A percentile compares a stretch with the other conserved stretches of the same genome.
Conservation (phyloP, 2,797 vertebrate genomes). For the Cottoperca gobio region DNA sequence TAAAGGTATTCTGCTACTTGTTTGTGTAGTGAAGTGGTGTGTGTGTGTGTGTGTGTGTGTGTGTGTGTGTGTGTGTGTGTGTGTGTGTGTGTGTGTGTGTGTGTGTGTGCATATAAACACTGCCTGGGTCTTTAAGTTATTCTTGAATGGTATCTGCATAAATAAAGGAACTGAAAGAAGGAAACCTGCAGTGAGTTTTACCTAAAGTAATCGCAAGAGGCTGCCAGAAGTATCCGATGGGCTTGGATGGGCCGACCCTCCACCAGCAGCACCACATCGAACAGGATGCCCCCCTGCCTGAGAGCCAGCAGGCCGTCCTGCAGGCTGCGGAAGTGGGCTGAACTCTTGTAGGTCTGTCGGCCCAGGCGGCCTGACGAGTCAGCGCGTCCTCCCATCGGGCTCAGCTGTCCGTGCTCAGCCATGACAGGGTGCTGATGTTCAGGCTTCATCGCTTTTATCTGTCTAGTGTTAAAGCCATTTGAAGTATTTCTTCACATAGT, state of each 20-base stretch:
- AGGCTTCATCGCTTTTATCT: constrained; percentile 53
- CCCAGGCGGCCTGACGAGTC: constrained; percentile 68
- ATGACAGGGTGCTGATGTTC: constrained; percentile 67
- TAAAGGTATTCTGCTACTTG: no score
- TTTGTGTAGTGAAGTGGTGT: no score
- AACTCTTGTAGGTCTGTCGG: constrained; percentile 89
- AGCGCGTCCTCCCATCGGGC: constrained; percentile 72
- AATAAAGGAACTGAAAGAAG: neutral
- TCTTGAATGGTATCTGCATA: neutral
- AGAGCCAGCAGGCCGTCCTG: constrained; percentile 91
- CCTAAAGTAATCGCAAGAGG: constrained; percentile 98
- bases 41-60: no score
- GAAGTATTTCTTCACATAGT: neutral
- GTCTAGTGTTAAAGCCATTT: neutral
- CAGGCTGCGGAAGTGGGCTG: constrained; percentile 89
- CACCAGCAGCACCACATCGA: constrained; percentile 93
- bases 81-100: no score
- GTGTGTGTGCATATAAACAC: neutral
- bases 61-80: no score
- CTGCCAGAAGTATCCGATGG: constrained; percentile 95
- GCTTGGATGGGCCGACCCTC: constrained; percentile 92
- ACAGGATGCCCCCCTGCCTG: constrained; percentile 89
- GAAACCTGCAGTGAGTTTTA: constrained; percentile 54
- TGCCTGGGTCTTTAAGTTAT: neutral
- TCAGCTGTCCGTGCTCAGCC: constrained; percentile 85